phyloP scores from a whole-genome alignment of 37 sponge, comb jelly and placozoan species.

The Chondrilla cf. caribensis region DNA sequence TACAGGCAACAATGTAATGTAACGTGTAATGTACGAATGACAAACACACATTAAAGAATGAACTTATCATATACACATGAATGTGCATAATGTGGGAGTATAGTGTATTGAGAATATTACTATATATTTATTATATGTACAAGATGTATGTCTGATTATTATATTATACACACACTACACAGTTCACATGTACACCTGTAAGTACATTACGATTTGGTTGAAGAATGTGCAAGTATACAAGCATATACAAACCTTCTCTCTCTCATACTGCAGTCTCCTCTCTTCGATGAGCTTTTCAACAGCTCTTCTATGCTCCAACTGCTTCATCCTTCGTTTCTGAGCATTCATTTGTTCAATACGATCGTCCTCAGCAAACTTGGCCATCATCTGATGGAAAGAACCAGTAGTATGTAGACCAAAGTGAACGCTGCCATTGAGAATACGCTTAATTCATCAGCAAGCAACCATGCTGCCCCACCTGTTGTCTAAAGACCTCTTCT shows the following conservation, averaged over 20 bases:
- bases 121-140: too few relatives aligned
- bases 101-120: too few relatives aligned
- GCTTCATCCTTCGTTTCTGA: constrained; percentile 97
- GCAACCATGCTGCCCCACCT: constrained; percentile 28
- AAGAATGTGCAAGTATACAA: too few relatives aligned
- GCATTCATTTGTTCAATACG: constrained; percentile 95
- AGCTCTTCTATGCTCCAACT: constrained; percentile 89
- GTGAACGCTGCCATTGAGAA: neutral
- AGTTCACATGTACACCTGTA: too few relatives aligned
- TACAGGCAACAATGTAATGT: neutral
- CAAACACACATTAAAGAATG: too few relatives aligned
- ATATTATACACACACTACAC: too few relatives aligned
- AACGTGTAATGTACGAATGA: too few relatives aligned
- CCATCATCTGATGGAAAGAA: constrained; percentile 75
- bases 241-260: constrained; percentile 84
- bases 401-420: neutral
- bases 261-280: constrained; percentile 64
- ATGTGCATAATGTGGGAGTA: too few relatives aligned
- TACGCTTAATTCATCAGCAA: too few relatives aligned
- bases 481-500: constrained; percentile 80
- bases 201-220: too few relatives aligned
- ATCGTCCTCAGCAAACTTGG: constrained; percentile 97
- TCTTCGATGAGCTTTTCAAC: constrained; percentile 92
- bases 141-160: too few relatives aligned
- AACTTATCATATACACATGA: too few relatives aligned